phyloP scores from a whole-genome alignment of 2,113 vertebrate genomes.

The Cervus canadensis region DNA sequence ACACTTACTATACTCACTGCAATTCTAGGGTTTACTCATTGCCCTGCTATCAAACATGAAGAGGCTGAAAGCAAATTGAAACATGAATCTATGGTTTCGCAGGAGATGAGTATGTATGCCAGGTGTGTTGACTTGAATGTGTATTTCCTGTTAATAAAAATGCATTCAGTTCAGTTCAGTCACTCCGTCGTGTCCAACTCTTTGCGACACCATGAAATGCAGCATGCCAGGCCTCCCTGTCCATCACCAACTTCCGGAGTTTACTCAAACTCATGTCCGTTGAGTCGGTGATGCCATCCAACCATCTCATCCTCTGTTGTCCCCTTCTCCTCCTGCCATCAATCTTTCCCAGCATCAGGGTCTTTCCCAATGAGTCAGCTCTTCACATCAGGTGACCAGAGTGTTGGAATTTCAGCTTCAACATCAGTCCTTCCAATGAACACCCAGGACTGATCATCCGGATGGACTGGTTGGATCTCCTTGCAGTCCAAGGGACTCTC shows the following conservation, averaged over 20 bases:
- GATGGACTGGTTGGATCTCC: not conserved
- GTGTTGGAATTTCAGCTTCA: not conserved
- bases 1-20: conserved; percentile 18
- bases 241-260: not conserved
- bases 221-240: not conserved
- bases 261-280: not conserved
- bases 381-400: not conserved
- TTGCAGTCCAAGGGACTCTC: not conserved
- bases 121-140: conserved; percentile 48
- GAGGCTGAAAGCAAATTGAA: not conserved
- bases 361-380: not conserved
- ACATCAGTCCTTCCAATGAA: not conserved
- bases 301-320: not conserved
- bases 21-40: conserved; percentile 36
- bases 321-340: not conserved
- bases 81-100: not conserved
- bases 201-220: not conserved
- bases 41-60: not conserved
- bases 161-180: not conserved
- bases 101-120: conserved; percentile 31
- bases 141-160: conserved; percentile 39
- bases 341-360: not conserved
- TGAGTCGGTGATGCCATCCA: not conserved
- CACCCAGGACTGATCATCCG: not conserved
- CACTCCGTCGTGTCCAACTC: not conserved